Evolutionary conservation across 2,888 invertebrate species (phyloP).

Genomic region (Cephus pygmeus): DNA sequence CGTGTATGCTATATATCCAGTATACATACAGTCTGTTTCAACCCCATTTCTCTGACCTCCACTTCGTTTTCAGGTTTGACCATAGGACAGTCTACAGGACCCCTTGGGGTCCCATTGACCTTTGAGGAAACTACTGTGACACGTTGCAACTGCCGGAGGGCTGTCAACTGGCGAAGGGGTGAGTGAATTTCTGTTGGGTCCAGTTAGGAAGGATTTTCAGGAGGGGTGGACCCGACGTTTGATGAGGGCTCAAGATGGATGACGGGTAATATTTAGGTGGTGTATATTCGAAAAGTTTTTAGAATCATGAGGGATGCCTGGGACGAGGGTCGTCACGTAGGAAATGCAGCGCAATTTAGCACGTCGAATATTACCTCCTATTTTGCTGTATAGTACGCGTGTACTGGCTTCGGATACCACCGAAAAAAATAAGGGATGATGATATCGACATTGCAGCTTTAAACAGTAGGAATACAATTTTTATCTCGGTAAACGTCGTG

Average conservation of each 20-base stretch:
- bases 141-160: not conserved
- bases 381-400: not conserved
- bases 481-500: not conserved
- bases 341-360: conserved; percentile 5
- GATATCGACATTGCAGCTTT: not conserved
- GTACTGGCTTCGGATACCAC: not conserved
- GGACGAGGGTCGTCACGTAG: not conserved
- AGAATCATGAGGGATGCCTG: not conserved
- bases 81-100: conserved; percentile 29
- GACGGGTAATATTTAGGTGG: conserved; percentile 49
- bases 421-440: not conserved
- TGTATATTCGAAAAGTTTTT: conserved; percentile 11
- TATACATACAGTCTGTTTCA: not conserved
- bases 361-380: not conserved
- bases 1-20: not conserved
- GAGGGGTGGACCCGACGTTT: conserved; percentile 26
- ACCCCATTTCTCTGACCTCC: not conserved
- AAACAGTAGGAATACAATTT: not conserved
- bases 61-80: conserved; percentile 6
- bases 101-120: conserved; percentile 56
- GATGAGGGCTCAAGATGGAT: conserved; percentile 62
- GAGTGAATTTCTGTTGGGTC: not conserved
- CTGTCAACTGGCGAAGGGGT: not conserved
- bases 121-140: conserved; percentile 28
- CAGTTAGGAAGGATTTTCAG: not conserved